Evolutionary conservation across 2,888 invertebrate genomes (phyloP), one percentile per base, ranked within the genome.

Genomic region (Ectemnius continuus): DNA sequence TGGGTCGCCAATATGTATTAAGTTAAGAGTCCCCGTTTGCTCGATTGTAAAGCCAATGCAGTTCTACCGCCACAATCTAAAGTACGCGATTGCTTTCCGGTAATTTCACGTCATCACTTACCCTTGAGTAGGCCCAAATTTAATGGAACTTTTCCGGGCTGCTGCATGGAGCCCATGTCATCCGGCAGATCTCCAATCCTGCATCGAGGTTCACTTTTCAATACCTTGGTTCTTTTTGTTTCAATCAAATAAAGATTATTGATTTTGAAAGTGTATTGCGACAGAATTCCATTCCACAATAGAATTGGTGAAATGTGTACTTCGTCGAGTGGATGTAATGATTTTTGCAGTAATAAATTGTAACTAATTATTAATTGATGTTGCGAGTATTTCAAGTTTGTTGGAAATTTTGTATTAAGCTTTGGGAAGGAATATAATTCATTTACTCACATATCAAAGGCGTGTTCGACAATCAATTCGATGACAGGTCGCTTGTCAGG

Each of bases 391-490:
- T 8, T 36, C 2, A 2, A 36, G 36, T 36, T 36, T 36, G 36
- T 11, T 8, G 1, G 36, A 18, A n/a, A 14, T 8, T 18, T 58
- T 6, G 16, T n/a, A 14, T 36, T 28, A 28, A 4, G 26, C 28
- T 20, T 58, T 1, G 58, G n/a, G 3, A 26, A 8, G 8, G 0
- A 36, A 8, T 0, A 36, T 36, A 36, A 36, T 36, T 14, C 18
- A 4, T 62, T n/a, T 73, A 91, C 92, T 91, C 84, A 92, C 92
- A 91, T 85, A 89, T 96, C 96, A 65, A 94, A 93, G 82, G 95
- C 95, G 87, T 96, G 96, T 89, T 97, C 97, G 67, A 98, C 96
- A 62, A 97, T 92, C 74, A 98, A 92, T 87, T 98, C 98, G 1
- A 97, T 96, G 75, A 94, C 93, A 90, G 98, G 97, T 36, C 36